Base-by-base conservation (phyloP, 30 jellyfish, hydroid and myxozoan species). In the Sanderia malayensis region DNA sequence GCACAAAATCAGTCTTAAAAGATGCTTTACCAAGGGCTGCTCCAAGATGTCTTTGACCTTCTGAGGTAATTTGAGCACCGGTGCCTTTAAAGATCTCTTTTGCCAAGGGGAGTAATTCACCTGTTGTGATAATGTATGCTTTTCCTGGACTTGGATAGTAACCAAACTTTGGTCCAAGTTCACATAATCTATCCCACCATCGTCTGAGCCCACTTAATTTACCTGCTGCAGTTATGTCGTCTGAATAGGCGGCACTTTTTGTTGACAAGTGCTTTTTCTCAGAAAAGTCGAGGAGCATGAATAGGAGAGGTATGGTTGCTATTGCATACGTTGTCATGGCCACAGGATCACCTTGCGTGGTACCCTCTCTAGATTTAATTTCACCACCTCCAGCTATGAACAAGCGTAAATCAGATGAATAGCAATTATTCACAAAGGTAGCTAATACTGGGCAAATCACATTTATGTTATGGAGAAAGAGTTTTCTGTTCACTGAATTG, bases 291-390 rank as follows among this genome's bases (percentile, higher is more conserved):
- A 49, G 64, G 24, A 49, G 64, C 64, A 49, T 18, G 64, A 49
- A 24, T 4, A 49, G 64, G 24, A 49, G 61, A 49, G 66, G 79
- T 24, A 25, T 31, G 55, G 67, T 74, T 1, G 73, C 65, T 30
- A 30, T 57, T 20, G 86, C 86, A 74, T 74, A 74, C 69, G 55
- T 74, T 4, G 73, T 82, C 81, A 74, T 74, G 9, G 86, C 79
- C 27, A 74, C 86, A 58, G 86, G 82, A 7, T 74, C 82, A 31
- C 86, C 67, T 44, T 74, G 86, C 28, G 86, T 74, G 45, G 79
- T 57, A 18, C 85, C 85, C 37, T 67, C 80, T 22, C 29, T 70
- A 4, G 73, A 70, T 70, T 47, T 24, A 20, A 70, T 70, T 47
- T 70, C 82, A 41, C 74, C 17, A 26, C 73, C 74, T 70, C 74